Evolutionary conservation across 2,888 invertebrate genomes (phyloP), one percentile per base, ranked within the genome.

Genomic region (Eupithecia centaureata): DNA sequence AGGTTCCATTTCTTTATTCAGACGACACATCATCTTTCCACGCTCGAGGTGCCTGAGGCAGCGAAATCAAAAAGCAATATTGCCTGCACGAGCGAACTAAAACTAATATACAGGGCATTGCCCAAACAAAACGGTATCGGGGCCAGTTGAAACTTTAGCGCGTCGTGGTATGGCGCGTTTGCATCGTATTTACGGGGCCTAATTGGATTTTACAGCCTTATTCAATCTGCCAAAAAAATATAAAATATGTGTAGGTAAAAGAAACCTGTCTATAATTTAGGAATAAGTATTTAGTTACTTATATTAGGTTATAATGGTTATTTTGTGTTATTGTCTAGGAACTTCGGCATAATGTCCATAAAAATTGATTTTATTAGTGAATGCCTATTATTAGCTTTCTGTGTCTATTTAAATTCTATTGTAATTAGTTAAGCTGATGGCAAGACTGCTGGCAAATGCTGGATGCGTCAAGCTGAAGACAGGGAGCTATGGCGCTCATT

Each of bases 11-110:
- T 27, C 30, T 28, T 56, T 56, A 28, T 57, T 32, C 18, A 18
- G 30, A 18, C 18, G 38, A 67, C 22, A 68, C 63, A 33, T 28
- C 61, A 64, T 68, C 51, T 58, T 64, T 47, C 61, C 22, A 59
- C 63, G 61, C 38, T 51, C 35, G 59, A 15, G n/a, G n/a, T 30
- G 54, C 52, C 33, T 42, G 59, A 47, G 47, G 47, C 59, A 47
- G 60, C 56, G 32, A 65, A 63, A 66, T 63, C 57, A 30, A 64
- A 69, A 70, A 66, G 63, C 63, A 70, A 70, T 70, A 66, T 64
- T 52, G 70, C 58, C 18, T 27, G 58, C 38, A 33, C 32, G 47
- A 47, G 42, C 47, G 54, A 68, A 52, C 62, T 58, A 42, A 38
- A 70, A 66, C 63, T 70, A 63, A 70, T 70, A 56, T 66, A 60